These are phyloP conservation scores for Drosophila yakuba DNA, from an alignment of 1,140 invertebrate genomes.

Conservation along the genomic window DNA sequence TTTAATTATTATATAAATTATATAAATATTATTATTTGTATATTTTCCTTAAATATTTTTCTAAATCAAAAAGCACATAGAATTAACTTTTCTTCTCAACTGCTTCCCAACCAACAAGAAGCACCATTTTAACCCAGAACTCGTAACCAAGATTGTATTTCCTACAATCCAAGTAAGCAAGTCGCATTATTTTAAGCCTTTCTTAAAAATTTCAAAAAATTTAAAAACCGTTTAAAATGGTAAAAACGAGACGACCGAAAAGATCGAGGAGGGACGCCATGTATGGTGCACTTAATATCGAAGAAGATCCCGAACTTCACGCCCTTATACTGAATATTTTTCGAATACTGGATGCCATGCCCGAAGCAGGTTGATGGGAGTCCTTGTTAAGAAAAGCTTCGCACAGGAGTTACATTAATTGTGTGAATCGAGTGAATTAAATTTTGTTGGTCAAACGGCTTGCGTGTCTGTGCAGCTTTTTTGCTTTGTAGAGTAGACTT, in stretches of 20 bases:
- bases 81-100: too few species aligned
- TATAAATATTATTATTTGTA: too few species aligned
- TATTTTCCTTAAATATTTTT: too few species aligned
- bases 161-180: neutral
- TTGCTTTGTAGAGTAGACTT: constrained; percentile 17
- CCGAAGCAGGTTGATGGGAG: constrained; percentile 6
- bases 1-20: too few species aligned
- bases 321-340: constrained; percentile 9
- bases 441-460: neutral
- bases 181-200: neutral
- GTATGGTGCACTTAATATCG: neutral
- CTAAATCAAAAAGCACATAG: too few species aligned
- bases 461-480: constrained; percentile 4
- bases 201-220: neutral
- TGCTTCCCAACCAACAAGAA: too few species aligned
- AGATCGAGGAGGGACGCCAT: neutral
- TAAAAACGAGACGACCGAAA: neutral
- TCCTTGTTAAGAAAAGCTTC: too few species aligned
- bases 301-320: constrained; percentile 7
- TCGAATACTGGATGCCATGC: constrained; percentile 6
- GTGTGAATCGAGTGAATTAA: too few species aligned
- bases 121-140: too few species aligned
- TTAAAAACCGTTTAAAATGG: neutral
- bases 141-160: too few species aligned
- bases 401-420: neutral